Conservation (phyloP, 2,888 invertebrate species). For the Melinaea marsaeus region DNA sequence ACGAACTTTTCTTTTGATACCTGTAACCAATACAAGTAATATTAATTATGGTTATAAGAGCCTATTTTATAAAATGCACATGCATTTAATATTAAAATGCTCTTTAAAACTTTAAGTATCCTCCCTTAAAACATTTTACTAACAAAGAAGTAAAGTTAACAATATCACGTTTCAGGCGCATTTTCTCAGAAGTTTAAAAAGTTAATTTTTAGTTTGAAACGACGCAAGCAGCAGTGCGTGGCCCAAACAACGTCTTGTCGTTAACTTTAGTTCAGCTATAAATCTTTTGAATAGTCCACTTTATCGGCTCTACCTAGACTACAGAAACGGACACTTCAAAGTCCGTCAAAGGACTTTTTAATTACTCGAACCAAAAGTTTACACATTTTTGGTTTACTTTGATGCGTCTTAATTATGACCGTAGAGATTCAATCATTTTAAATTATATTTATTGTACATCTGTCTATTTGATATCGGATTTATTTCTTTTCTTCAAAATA, state of each 20-base stretch:
- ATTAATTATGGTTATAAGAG: too few relatives aligned
- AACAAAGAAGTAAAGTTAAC: slow-evolving; percentile 27
- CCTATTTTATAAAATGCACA: too few relatives aligned
- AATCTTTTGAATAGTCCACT: slow-evolving; percentile 63
- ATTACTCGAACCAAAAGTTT: slow-evolving; percentile 57
- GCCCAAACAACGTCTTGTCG: slow-evolving; percentile 60
- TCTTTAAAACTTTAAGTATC: neutral
- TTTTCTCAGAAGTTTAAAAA: slow-evolving; percentile 55
- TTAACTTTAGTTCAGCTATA: slow-evolving; percentile 68
- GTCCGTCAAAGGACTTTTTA: slow-evolving; percentile 60
- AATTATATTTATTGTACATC: neutral
- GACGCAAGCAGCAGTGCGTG: slow-evolving; percentile 57
- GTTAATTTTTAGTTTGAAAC: slow-evolving; percentile 58
- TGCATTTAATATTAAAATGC: too few relatives aligned
- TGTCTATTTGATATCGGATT: too few relatives aligned
- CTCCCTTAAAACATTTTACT: neutral
- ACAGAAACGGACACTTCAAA: slow-evolving; percentile 57
- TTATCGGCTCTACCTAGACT: slow-evolving; percentile 56
- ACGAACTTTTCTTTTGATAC: too few relatives aligned
- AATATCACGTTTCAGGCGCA: slow-evolving; percentile 36
- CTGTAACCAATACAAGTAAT: too few relatives aligned
- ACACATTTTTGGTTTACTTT: slow-evolving; percentile 32
- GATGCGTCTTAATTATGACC: slow-evolving; percentile 7
- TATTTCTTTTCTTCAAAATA: too few relatives aligned
- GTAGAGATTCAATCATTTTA: neutral